Evolutionary conservation across 2,888 invertebrate species (phyloP).

Genomic region (Phasia obesa): DNA sequence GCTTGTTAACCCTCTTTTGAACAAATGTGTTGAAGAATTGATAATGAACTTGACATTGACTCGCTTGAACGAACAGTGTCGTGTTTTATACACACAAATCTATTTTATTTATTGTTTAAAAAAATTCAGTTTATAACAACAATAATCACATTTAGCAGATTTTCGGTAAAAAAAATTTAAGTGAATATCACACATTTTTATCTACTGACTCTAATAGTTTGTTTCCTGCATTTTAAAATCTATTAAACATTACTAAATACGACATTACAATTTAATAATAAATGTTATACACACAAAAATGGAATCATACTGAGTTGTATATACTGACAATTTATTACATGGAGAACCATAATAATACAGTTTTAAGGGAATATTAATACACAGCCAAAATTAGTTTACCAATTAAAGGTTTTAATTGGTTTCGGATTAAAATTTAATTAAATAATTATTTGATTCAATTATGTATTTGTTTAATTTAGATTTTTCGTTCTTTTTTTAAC

Average conservation of each 20-base stretch:
- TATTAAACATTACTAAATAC: conserved; percentile 26
- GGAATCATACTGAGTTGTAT: conserved; percentile 20
- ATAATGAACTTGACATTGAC: conserved; percentile 80
- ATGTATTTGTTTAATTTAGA: too few relatives aligned
- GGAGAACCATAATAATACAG: too few relatives aligned
- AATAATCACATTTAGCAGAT: conserved; percentile 18
- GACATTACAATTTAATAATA: too few relatives aligned
- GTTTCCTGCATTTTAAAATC: conserved; percentile 49
- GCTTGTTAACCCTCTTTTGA: too few relatives aligned
- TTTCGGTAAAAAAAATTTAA: conserved; percentile 16
- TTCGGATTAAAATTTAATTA: too few relatives aligned
- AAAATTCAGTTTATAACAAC: conserved; percentile 6
- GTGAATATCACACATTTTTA: conserved; percentile 10
- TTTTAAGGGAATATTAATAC: conserved; percentile 8
- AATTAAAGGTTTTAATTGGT: too few relatives aligned
- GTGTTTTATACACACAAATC: conserved; percentile 73
- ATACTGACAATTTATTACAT: not conserved
- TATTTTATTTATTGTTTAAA: conserved; percentile 43
- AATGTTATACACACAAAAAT: conserved; percentile 1
- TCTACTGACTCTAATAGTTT: conserved; percentile 40
- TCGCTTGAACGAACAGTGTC: conserved; percentile 25
- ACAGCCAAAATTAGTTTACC: too few relatives aligned
- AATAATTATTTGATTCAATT: too few relatives aligned
- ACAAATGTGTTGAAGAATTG: conserved; percentile 35
- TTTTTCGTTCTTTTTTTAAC: too few relatives aligned